Percentiles rank a stretch among this genome's conserved stretches.
Evolutionary conservation across 2,797 vertebrate genomes (phyloP).

Genomic region (Lagodon rhomboides): DNA sequence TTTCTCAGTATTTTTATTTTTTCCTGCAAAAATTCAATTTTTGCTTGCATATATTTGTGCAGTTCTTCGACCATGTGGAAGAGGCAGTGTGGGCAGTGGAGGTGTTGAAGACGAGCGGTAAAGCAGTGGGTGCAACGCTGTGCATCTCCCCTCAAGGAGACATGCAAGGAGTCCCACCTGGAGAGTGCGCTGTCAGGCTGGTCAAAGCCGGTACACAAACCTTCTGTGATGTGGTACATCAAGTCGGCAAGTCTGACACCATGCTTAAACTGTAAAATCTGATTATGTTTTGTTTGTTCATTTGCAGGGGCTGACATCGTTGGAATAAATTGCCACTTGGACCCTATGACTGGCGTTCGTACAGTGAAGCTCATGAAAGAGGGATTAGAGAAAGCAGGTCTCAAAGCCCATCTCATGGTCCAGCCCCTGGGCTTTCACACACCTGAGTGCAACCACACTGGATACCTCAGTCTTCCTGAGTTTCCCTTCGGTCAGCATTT

Average conservation of each 20-base stretch:
- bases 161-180: conserved; percentile 84
- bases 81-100: conserved; percentile 94
- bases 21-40: not conserved
- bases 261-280: not conserved
- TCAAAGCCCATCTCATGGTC: conserved; percentile 89
- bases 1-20: not conserved
- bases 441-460: conserved; percentile 88
- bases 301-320: conserved; percentile 88
- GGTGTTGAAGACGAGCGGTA: conserved; percentile 88
- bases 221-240: not conserved
- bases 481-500: conserved; percentile 89
- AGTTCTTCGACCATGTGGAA: conserved; percentile 93
- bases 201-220: conserved; percentile 88
- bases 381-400: conserved; percentile 84
- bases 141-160: conserved; percentile 91
- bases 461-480: conserved; percentile 89
- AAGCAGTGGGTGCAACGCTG: conserved; percentile 89
- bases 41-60: conserved; percentile 36
- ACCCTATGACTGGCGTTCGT: conserved; percentile 82
- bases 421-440: conserved; percentile 91
- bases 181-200: conserved; percentile 88
- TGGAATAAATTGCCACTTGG: conserved; percentile 92
- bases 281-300: not conserved
- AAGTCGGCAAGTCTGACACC: not conserved
- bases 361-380: conserved; percentile 90